Conservation (phyloP, 2,113 vertebrate genomes). For the Cisticola juncidis region DNA sequence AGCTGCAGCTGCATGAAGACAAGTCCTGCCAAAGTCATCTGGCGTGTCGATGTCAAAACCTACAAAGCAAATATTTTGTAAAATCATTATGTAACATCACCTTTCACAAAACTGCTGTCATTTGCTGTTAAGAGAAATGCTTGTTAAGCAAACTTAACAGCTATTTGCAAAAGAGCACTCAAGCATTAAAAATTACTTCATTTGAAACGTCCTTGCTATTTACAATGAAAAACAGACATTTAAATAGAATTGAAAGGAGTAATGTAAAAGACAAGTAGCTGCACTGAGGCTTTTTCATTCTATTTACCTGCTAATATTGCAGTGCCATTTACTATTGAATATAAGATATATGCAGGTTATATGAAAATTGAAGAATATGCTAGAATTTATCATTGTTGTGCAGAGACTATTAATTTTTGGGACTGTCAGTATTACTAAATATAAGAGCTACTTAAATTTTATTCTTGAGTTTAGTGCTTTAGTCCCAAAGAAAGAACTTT, state of each 20-base stretch:
- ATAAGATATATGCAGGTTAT: not conserved
- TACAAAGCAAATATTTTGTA: constrained; percentile 61
- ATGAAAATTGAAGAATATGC: not conserved
- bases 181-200: not conserved
- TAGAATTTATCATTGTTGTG: not conserved
- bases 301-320: not conserved
- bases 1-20: constrained; percentile 98
- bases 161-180: not conserved
- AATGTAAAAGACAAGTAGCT: not conserved
- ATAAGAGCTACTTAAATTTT: not conserved
- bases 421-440: not conserved
- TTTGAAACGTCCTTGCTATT: not conserved
- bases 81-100: not conserved
- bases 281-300: not conserved
- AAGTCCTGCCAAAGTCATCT: constrained; percentile 97
- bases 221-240: not conserved
- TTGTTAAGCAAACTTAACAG: not conserved
- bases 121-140: not conserved
- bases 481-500: not conserved
- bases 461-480: not conserved
- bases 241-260: not conserved
- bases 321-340: not conserved
- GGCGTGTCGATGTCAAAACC: constrained; percentile 97
- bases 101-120: not conserved
- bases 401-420: not conserved